Percentiles rank a stretch among this genome's conserved stretches.
phyloP scores from a whole-genome alignment of 1,140 invertebrate genomes.

The Hermetia illucens region DNA sequence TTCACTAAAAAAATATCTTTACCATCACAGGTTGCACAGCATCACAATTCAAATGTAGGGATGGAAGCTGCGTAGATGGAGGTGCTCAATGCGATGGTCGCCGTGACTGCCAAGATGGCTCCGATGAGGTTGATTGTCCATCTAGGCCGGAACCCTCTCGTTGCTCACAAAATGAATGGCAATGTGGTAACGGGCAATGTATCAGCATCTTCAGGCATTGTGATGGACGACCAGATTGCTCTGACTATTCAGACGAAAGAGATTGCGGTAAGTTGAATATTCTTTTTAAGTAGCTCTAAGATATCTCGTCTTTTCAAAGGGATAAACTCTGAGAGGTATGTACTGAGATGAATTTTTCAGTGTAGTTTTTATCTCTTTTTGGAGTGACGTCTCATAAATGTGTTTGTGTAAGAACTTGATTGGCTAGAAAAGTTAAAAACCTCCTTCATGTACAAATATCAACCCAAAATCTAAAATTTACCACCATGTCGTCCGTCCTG shows the following conservation, averaged over 20 bases:
- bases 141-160: constrained; percentile 10
- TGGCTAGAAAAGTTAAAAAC: too few species aligned
- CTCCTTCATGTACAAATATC: too few species aligned
- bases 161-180: constrained; percentile 34
- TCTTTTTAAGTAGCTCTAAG: too few species aligned
- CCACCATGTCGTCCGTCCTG: too few species aligned
- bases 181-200: constrained; percentile 37
- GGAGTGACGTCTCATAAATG: too few species aligned
- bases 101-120: constrained; percentile 52
- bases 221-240: constrained; percentile 49
- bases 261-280: constrained; percentile 46
- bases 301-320: too few species aligned
- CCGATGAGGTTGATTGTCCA: constrained; percentile 51
- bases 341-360: too few species aligned
- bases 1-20: too few species aligned
- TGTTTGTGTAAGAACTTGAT: too few species aligned
- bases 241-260: constrained; percentile 57
- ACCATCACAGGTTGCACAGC: constrained; percentile 30
- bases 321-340: too few species aligned
- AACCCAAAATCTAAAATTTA: too few species aligned
- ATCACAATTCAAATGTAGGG: constrained; percentile 32
- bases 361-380: too few species aligned
- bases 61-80: constrained; percentile 54
- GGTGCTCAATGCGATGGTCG: constrained; percentile 52
- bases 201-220: constrained; percentile 38